A percentile compares a stretch with the other conserved stretches of the same genome.
Conservation (phyloP, 2,797 vertebrate species). For the Falco rusticolus region DNA sequence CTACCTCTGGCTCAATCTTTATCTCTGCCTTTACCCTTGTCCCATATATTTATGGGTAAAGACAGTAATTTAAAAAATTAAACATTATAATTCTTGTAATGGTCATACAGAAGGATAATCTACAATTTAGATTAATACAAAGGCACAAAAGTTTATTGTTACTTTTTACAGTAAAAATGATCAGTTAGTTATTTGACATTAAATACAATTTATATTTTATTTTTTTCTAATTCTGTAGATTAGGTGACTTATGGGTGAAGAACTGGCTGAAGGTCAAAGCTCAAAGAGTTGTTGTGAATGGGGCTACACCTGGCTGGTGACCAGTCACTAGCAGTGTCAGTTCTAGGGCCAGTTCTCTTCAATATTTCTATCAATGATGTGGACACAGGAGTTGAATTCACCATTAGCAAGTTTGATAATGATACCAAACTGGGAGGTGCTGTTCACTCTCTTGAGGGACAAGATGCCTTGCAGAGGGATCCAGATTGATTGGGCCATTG, state of each 20-base stretch:
- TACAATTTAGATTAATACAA: background rate
- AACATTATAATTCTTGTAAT: background rate
- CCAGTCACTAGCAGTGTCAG: background rate
- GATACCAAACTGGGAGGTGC: background rate
- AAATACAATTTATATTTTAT: background rate
- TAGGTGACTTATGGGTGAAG: background rate
- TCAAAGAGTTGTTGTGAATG: background rate
- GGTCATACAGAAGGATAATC: background rate
- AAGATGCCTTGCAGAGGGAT: too few relatives aligned
- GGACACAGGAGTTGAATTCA: background rate
- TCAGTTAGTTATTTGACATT: background rate
- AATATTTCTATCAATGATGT: background rate
- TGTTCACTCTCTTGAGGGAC: too few relatives aligned
- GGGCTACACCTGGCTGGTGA: too few relatives aligned
- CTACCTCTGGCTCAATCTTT: accelerated
- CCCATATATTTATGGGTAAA: background rate
- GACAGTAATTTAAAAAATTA: background rate
- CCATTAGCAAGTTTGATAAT: background rate
- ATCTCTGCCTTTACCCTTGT: background rate
- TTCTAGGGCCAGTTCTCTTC: background rate
- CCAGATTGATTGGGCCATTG: background rate
- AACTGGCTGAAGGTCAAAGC: background rate
- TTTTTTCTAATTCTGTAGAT: background rate
- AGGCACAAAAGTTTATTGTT: background rate
- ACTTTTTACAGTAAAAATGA: background rate